Evolutionary conservation across 2,797 vertebrate genomes (phyloP).

Genomic region (Pelobates cultripes): DNA sequence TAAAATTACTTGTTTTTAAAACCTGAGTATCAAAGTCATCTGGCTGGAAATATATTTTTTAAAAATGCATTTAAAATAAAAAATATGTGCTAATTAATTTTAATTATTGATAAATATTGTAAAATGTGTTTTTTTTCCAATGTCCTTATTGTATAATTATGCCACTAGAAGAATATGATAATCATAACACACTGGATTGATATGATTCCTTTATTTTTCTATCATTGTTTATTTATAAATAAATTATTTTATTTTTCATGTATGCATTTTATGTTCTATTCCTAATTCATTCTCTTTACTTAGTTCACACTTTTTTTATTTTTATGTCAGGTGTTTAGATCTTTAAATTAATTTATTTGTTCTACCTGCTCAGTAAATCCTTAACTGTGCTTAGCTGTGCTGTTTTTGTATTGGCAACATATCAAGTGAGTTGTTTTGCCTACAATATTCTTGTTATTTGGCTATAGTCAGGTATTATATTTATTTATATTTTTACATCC

Average conservation of each 20-base stretch:
- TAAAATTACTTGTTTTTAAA: neutral
- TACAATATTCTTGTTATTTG: neutral
- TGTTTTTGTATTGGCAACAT: constrained; percentile 13
- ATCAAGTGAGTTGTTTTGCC: neutral
- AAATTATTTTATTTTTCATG: constrained; percentile 26
- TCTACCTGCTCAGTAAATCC: constrained; percentile 19
- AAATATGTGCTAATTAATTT: too few relatives aligned
- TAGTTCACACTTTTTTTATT: constrained; percentile 31
- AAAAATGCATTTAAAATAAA: neutral
- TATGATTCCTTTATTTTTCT: constrained; percentile 18
- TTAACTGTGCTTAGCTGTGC: constrained; percentile 7
- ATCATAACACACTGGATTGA: constrained; percentile 1
- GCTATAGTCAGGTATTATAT: neutral
- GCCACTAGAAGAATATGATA: neutral
- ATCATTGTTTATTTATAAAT: constrained; percentile 38
- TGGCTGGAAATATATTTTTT: neutral
- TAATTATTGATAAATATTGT: neutral
- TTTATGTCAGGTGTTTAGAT: constrained; percentile 46
- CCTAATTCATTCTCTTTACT: constrained; percentile 32
- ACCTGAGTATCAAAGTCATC: neutral
- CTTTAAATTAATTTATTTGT: constrained; percentile 29
- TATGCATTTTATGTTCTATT: constrained; percentile 20
- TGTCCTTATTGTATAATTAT: neutral
- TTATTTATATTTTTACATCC: neutral
- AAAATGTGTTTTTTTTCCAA: neutral